Conservation (phyloP, 2,888 invertebrate species). For the Amiota minor region DNA sequence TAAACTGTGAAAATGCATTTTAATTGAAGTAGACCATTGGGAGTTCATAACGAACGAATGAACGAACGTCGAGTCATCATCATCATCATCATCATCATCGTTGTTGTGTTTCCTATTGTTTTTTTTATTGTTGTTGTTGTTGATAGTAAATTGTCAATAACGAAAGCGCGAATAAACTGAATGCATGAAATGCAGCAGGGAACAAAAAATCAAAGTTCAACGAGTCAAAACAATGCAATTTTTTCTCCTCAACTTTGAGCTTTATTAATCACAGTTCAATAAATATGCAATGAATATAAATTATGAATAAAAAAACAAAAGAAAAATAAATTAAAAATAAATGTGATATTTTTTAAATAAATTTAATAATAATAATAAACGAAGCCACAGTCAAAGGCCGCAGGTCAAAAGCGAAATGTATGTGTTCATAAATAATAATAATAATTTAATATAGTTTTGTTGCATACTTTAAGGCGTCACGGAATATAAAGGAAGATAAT, state of each 20-base stretch:
- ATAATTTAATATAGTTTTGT: background rate
- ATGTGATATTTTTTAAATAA: constrained; percentile 39
- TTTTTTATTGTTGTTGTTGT: constrained; percentile 39
- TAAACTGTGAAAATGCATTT: constrained; percentile 72
- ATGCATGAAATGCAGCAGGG: constrained; percentile 47
- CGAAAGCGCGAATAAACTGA: constrained; percentile 35
- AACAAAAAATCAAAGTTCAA: constrained; percentile 27
- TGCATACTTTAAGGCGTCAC: constrained; percentile 6
- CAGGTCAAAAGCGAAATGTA: too few relatives aligned
- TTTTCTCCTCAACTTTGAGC: constrained; percentile 58
- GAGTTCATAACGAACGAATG: constrained; percentile 59
- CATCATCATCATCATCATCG: constrained; percentile 36
- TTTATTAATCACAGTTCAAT: constrained; percentile 45
- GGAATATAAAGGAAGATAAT: background rate
- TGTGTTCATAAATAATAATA: background rate
- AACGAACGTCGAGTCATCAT: too few relatives aligned
- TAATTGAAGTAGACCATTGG: constrained; percentile 73
- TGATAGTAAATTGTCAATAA: constrained; percentile 62
- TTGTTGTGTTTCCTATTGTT: constrained; percentile 31
- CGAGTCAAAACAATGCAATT: constrained; percentile 56
- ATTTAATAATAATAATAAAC: background rate
- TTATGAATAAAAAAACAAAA: constrained; percentile 48
- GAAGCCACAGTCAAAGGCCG: too few relatives aligned
- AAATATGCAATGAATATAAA: constrained; percentile 63
- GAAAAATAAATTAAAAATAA: constrained; percentile 46